Base-by-base conservation (phyloP, 2,888 invertebrate species). In the Lysandra bellargus region DNA sequence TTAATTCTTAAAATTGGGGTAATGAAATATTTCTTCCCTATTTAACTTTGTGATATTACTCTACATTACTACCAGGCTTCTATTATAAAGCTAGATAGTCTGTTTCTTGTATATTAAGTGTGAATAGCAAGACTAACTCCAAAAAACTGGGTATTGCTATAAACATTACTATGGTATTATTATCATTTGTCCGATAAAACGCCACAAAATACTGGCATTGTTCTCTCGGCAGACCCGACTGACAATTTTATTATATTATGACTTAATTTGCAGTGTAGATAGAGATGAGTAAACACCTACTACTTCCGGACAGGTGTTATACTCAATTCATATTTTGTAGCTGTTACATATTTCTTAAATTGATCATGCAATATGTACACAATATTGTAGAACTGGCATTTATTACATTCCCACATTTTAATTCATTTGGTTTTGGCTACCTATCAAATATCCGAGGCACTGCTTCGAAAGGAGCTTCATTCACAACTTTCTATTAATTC, bases 171-270 rank as follows among this genome's bases (percentile, higher is more conserved):
- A 75, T 17, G 57, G 17, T 74, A 86, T 69, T 69, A 37, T 69
- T 92, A 92, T 88, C 90, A 94, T 83, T 92, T 94, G 94, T 94
- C 94, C 94, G 94, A 94, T 93, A 94, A 93, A 94, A 94, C 94
- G 92, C 94, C 94, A 94, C 92, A 91, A 91, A 92, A 84, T 91
- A 91, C 94, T 94, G 94, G 94, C 92, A 87, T 85, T 83, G 87
- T 87, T 88, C 88, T 85, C 88, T 88, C 93, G 94, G 93, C 94
- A 91, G 94, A 94, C 94, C 94, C 94, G 91, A 86, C 87, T 86
- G 88, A 87, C 87, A 88, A 88, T 79, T 69, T 81, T 78, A 81
- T 79, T 80, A 80, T 79, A 80, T 79, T 79, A 80, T 79, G 81
- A 79, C 80, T 81, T 79, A 81, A 75, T 79, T 79, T 81, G 81